Evolutionary conservation across 2,797 vertebrate species (phyloP).

Genomic region (Chelidonichthys spinosus): DNA sequence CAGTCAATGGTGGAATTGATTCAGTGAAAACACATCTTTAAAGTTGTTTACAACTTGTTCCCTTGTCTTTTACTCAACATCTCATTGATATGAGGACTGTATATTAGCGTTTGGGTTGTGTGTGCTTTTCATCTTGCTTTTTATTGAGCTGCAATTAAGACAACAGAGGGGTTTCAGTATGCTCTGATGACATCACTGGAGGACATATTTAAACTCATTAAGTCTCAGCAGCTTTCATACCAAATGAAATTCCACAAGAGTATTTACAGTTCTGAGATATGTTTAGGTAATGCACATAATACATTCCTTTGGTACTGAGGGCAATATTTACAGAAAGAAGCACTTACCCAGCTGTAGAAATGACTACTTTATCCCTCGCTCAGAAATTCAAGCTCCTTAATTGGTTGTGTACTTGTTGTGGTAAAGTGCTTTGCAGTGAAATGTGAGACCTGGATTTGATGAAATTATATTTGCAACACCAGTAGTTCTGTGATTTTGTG

Average conservation of each 20-base stretch:
- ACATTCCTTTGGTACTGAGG: conserved; percentile 38
- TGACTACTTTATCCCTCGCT: conserved; percentile 33
- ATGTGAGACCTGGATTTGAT: conserved; percentile 17
- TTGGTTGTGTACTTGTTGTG: conserved; percentile 35
- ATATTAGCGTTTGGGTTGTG: conserved; percentile 28
- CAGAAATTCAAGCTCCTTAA: conserved; percentile 47
- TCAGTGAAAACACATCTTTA: conserved; percentile 19
- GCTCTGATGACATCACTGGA: conserved; percentile 66
- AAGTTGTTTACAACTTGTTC: conserved; percentile 18
- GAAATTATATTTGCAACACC: conserved; percentile 16
- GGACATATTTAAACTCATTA: conserved; percentile 69
- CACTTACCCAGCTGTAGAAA: conserved; percentile 31
- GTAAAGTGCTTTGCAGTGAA: conserved; percentile 35
- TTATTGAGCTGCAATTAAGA: conserved; percentile 61
- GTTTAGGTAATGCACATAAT: conserved; percentile 54
- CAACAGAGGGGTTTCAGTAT: conserved; percentile 37
- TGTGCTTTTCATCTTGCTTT: conserved; percentile 34
- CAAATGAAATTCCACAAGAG: conserved; percentile 50
- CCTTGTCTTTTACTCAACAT: conserved; percentile 7
- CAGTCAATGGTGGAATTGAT: conserved; percentile 3
- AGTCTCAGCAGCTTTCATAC: conserved; percentile 40
- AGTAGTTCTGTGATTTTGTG: conserved; percentile 17
- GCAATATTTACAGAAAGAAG: conserved; percentile 53
- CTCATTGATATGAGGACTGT: conserved; percentile 23
- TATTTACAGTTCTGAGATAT: conserved; percentile 47